These are phyloP conservation scores for Temnothorax longispinosus DNA, from an alignment of 1,140 invertebrate genomes.

Conservation along the genomic window DNA sequence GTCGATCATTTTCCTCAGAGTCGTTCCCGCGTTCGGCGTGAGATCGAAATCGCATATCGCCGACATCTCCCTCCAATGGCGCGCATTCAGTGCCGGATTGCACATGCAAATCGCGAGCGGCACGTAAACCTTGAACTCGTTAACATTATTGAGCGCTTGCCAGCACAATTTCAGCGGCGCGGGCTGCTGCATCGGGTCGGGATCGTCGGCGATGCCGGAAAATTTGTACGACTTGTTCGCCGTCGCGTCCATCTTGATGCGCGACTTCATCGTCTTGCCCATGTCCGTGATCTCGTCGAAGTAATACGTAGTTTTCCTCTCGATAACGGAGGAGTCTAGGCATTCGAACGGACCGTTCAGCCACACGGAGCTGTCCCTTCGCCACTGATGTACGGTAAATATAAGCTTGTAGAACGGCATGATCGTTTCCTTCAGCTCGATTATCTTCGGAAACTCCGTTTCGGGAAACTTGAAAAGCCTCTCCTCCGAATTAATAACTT, in stretches of 20 bases:
- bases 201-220: slow-evolving; percentile 86
- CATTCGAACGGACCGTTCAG: slow-evolving; percentile 90
- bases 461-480: slow-evolving; percentile 89
- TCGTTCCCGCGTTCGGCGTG: slow-evolving; percentile 89
- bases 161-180: slow-evolving; percentile 87
- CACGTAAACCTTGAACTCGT: slow-evolving; percentile 88
- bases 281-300: slow-evolving; percentile 86
- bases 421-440: slow-evolving; percentile 85
- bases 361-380: slow-evolving; percentile 88
- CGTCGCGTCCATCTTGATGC: slow-evolving; percentile 86
- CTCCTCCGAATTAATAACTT: slow-evolving; percentile 90
- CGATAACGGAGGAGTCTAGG: slow-evolving; percentile 86
- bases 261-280: slow-evolving; percentile 87
- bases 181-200: slow-evolving; percentile 87
- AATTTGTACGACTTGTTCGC: slow-evolving; percentile 84
- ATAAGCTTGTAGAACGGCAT: slow-evolving; percentile 83
- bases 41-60: slow-evolving; percentile 88
- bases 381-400: slow-evolving; percentile 87
- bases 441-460: slow-evolving; percentile 88
- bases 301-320: slow-evolving; percentile 84
- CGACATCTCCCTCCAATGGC: slow-evolving; percentile 91
- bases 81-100: slow-evolving; percentile 88
- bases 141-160: slow-evolving; percentile 86
- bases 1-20: slow-evolving; percentile 88
- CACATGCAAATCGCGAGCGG: slow-evolving; percentile 89